Base-by-base conservation (phyloP, 2,888 invertebrate species). In the Campoletis raptor region DNA sequence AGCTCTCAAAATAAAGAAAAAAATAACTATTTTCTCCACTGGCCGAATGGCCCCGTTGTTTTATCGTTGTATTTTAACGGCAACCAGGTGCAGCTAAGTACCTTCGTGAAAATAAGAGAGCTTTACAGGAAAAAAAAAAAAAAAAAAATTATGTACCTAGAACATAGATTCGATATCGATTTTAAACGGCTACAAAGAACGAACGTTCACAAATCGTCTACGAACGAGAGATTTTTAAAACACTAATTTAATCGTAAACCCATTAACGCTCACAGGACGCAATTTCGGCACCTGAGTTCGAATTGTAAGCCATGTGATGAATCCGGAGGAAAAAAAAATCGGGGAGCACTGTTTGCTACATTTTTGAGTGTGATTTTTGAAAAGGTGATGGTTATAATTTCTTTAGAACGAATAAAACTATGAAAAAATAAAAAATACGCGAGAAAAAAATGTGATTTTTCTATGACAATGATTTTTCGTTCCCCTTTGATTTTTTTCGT, bases 11-110 rank as follows among this genome's bases (percentile, higher is more conserved):
- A 30, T 37, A 9, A 45, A 57, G 42, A 52, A 30, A 76, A 69
- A 45, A 82, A 76, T 37, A 21, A 36, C 36, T 9, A 52, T n/a
- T 24, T 54, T 12, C 24, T 57, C 45, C 15, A 21, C 30, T n/a
- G 66, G 52, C 6, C 74, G 12, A 54, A 81, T 67, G 45, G 24
- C 36, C 54, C 9, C 48, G 48, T 67, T 69, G 76, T 45, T 82
- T 76, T 69, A 76, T 76, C 54, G 69, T 57, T 37, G 76, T 69
- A 24, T 76, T 61, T 76, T 76, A 82, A 82, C 66, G 74, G 42
- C 57, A 36, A 21, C 40, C 76, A 69, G 74, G 67, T 81, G 74
- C 54, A 24, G 8, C 40, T 64, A 48, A 67, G 76, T 82, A 69
- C 74, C 36, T 67, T 61, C 76, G 21, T 36, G 18, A 74, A 67